Conservation (phyloP, 2,888 invertebrate species). For the Mythimna impura region DNA sequence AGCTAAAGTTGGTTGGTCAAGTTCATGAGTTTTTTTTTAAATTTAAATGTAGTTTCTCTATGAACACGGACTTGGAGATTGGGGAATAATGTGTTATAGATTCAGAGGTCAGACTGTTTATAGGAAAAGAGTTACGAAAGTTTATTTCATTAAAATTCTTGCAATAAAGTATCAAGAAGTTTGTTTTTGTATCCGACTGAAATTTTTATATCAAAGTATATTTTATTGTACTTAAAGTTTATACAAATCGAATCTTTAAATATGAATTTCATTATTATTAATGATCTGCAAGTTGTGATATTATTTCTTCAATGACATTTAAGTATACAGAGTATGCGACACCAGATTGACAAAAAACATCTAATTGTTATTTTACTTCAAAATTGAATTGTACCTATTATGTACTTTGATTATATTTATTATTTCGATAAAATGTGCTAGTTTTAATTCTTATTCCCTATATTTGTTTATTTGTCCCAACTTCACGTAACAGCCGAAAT, state of each 20-base stretch:
- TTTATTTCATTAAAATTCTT: slow-evolving; percentile 44
- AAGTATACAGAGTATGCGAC: slow-evolving; percentile 68
- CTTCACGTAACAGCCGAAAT: too few species aligned
- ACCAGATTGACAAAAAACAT: slow-evolving; percentile 71
- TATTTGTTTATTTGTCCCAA: too few species aligned
- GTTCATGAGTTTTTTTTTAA: slow-evolving; percentile 53
- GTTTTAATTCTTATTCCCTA: slow-evolving; percentile 56
- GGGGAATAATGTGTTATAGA: slow-evolving; percentile 45
- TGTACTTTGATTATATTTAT: slow-evolving; percentile 83
- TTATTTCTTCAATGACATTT: slow-evolving; percentile 70
- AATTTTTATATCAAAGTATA: slow-evolving; percentile 66
- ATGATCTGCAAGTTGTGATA: slow-evolving; percentile 79
- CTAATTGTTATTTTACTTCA: slow-evolving; percentile 77
- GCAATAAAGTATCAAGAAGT: slow-evolving; percentile 55
- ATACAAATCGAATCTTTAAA: slow-evolving; percentile 61
- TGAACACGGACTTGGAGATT: slow-evolving; percentile 46
- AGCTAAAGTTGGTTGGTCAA: slow-evolving; percentile 25
- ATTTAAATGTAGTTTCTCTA: slow-evolving; percentile 43
- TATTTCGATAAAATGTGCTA: slow-evolving; percentile 74
- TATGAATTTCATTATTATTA: slow-evolving; percentile 64
- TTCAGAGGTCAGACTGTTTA: slow-evolving; percentile 47
- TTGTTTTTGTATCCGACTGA: slow-evolving; percentile 67
- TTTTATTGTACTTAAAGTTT: slow-evolving; percentile 66
- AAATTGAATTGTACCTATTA: slow-evolving; percentile 75
- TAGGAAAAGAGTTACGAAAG: slow-evolving; percentile 33